Conservation (phyloP, 2,888 invertebrate species). For the Mylabris sibirica region DNA sequence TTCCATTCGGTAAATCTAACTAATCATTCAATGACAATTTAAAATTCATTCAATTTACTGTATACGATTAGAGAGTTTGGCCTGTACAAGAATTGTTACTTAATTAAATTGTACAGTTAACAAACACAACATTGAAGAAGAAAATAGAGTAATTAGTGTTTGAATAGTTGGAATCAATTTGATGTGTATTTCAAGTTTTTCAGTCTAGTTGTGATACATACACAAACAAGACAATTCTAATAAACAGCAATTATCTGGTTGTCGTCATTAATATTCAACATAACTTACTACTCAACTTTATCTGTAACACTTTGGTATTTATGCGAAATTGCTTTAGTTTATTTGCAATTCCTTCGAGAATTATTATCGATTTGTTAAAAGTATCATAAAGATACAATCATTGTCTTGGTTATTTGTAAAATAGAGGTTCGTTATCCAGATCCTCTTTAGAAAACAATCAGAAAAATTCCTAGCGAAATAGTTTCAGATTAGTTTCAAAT, state of each 20-base stretch:
- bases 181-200: background rate
- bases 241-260: constrained; percentile 3
- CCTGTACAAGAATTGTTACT: constrained; percentile 19
- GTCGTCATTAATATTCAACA: constrained; percentile 1
- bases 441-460: too few species aligned
- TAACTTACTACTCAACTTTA: constrained; percentile 4
- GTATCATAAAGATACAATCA: background rate
- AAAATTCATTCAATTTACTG: constrained; percentile 20
- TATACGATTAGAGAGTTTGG: constrained; percentile 18
- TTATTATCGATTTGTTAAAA: background rate
- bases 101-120: constrained; percentile 7
- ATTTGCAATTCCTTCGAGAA: background rate
- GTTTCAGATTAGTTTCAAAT: too few species aligned
- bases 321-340: background rate
- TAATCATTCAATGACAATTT: constrained; percentile 29
- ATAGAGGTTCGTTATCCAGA: too few species aligned
- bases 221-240: background rate
- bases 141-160: constrained; percentile 16
- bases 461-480: too few species aligned
- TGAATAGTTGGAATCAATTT: background rate
- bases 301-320: background rate
- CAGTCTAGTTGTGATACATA: background rate
- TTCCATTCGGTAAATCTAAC: constrained; percentile 21
- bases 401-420: too few species aligned
- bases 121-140: constrained; percentile 7